Conservation (phyloP, 2,113 vertebrate species). For the Globicephala melas region DNA sequence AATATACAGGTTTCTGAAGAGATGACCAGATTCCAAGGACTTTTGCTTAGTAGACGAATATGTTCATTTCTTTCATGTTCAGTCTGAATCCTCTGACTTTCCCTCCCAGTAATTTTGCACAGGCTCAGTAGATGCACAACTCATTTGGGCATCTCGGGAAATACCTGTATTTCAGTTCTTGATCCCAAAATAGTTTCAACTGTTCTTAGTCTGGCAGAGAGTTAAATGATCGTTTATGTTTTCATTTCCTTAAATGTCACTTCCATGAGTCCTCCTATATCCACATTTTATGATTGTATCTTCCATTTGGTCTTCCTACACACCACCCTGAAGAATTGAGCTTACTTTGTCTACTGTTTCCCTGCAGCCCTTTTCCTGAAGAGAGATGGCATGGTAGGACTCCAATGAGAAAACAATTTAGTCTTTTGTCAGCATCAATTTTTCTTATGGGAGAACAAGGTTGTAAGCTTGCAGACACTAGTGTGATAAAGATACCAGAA, state of each 20-base stretch:
- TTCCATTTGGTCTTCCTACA: background rate
- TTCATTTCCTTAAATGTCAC: constrained; percentile 1
- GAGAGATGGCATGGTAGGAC: background rate
- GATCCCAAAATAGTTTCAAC: background rate
- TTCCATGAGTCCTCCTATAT: background rate
- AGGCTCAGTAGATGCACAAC: background rate
- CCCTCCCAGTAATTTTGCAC: background rate
- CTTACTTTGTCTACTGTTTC: background rate
- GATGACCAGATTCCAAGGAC: background rate
- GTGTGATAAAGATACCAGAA: background rate
- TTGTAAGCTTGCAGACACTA: background rate
- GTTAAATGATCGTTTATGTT: background rate
- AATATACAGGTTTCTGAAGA: constrained; percentile 11
- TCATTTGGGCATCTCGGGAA: background rate
- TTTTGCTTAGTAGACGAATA: background rate
- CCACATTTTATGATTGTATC: background rate
- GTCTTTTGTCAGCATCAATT: background rate
- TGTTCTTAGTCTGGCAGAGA: background rate
- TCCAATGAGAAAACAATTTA: background rate
- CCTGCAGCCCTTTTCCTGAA: background rate
- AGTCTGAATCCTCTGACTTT: constrained; percentile 25
- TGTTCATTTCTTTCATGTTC: constrained; percentile 26
- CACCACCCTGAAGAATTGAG: background rate
- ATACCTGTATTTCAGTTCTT: constrained; percentile 12
- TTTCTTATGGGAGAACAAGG: background rate